Base-by-base conservation (phyloP, 2,113 vertebrate genomes). In the Cepphus grylle region DNA sequence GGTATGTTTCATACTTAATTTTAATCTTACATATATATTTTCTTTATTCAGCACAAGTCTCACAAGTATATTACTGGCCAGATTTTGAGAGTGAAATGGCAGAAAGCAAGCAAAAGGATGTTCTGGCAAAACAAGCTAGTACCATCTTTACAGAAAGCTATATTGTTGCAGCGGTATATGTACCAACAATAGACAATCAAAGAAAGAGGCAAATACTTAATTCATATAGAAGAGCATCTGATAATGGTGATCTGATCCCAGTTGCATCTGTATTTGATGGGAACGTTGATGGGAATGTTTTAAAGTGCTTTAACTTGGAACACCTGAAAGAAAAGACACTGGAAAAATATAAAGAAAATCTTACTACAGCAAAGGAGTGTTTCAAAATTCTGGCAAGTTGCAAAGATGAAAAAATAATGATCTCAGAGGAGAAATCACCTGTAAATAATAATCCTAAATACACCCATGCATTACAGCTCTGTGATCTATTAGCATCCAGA, bases 401-500 rank as follows among this genome's bases (percentile, higher is more conserved):
- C 40, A 70, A 43, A 59, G 50, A 83, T 70, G 18, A 63, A 42
- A 6, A 90, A 34, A 67, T 86, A 86, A 56, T 11, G 49, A 80
- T 69, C 32, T 80, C 87, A 30, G 25, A 50, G 25, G 7, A 40
- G 8, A 8, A 83, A 80, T 10, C 2, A 1, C 8, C 1, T 78
- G 4, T 7, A 29, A 26, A 32, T 11, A 69, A 49, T 32, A 40
- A 45, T 73, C 4, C 16, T 27, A 53, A 80, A 56, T 91, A 70
- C 34, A 71, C 45, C 20, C 73, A 88, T 84, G 62, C 50, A 0
- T 38, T 90, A 40, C 91, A 91, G 38, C 78, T 95, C 50, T 93
- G 91, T 69, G 58, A 91, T 61, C 87, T 95, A 40, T 69, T 95
- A 59, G 83, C 94, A 59, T 86, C 91, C 67, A 91, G 94, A 93